Percentiles rank a stretch among this genome's conserved stretches.
These are phyloP conservation scores for Andrena praecox DNA, from an alignment of 2,888 invertebrate species.

Conservation along the genomic window DNA sequence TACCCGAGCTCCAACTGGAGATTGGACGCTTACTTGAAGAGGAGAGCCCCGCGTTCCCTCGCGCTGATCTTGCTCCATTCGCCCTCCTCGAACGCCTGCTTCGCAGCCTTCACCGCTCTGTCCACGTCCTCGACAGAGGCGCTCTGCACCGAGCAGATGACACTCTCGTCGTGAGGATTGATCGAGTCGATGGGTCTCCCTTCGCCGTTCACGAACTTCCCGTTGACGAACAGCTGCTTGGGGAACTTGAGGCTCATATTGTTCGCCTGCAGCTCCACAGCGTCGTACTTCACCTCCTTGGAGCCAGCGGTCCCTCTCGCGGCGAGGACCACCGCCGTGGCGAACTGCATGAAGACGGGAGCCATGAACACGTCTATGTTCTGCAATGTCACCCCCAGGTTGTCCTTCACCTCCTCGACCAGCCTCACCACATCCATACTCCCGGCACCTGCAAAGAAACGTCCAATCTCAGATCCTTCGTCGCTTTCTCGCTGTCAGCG, in stretches of 20 bases:
- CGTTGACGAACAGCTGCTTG: constrained; percentile 96
- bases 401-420: constrained; percentile 96
- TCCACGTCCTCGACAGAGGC: constrained; percentile 94
- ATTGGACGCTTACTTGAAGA: constrained; percentile 88
- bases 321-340: constrained; percentile 88
- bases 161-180: constrained; percentile 94
- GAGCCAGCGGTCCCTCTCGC: constrained; percentile 87
- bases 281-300: constrained; percentile 89
- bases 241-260: constrained; percentile 94
- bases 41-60: constrained; percentile 93
- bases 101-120: constrained; percentile 94
- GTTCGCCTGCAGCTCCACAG: constrained; percentile 92
- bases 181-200: constrained; percentile 87
- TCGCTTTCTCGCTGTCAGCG: background rate
- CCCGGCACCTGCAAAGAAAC: constrained; percentile 87
- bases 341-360: constrained; percentile 94
- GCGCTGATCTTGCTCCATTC: constrained; percentile 98
- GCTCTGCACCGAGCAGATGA: constrained; percentile 91
- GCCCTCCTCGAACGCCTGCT: constrained; percentile 94
- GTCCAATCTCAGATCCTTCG: background rate
- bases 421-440: constrained; percentile 98
- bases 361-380: constrained; percentile 98
- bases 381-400: constrained; percentile 91
- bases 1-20: background rate
- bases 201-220: constrained; percentile 94